These are phyloP conservation scores for Microctonus aethiopoides DNA, from an alignment of 2,888 invertebrate genomes.

Conservation along the genomic window DNA sequence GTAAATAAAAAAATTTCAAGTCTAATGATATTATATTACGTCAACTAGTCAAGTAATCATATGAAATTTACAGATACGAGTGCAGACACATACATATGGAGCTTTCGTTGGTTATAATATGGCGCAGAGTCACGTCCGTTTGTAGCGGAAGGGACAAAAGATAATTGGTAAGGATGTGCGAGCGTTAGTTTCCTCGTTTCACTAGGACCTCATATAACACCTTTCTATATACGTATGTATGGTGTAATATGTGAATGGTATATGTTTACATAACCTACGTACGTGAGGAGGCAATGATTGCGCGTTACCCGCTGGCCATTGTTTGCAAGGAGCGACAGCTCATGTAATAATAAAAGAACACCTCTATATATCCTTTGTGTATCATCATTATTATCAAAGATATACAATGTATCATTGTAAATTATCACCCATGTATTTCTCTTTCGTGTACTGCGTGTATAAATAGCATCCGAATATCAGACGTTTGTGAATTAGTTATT, in stretches of 20 bases:
- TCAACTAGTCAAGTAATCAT: not conserved
- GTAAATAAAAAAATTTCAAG: not conserved
- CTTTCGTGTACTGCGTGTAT: not conserved
- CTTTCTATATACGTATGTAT: not conserved
- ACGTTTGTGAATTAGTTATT: not conserved
- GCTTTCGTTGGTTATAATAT: not conserved
- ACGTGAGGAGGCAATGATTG: conserved; percentile 11
- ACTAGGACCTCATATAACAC: not conserved
- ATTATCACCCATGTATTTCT: conserved; percentile 7
- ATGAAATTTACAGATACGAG: not conserved
- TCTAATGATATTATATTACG: not conserved
- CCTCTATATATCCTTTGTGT: not conserved
- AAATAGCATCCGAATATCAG: not conserved
- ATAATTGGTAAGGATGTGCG: conserved; percentile 43
- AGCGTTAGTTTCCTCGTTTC: conserved; percentile 36
- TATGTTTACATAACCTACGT: not conserved
- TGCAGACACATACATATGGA: no score
- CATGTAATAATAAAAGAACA: conserved; percentile 4
- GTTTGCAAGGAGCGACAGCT: conserved; percentile 5
- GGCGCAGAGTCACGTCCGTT: conserved; percentile 1
- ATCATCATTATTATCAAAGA: not conserved
- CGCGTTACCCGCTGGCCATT: conserved; percentile 11
- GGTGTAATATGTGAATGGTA: no score
- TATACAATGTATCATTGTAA: conserved; percentile 7
- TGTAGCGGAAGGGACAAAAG: conserved; percentile 26